These are phyloP conservation scores for Potorous gilbertii DNA, from an alignment of 2,797 vertebrate species.

Conservation along the genomic window DNA sequence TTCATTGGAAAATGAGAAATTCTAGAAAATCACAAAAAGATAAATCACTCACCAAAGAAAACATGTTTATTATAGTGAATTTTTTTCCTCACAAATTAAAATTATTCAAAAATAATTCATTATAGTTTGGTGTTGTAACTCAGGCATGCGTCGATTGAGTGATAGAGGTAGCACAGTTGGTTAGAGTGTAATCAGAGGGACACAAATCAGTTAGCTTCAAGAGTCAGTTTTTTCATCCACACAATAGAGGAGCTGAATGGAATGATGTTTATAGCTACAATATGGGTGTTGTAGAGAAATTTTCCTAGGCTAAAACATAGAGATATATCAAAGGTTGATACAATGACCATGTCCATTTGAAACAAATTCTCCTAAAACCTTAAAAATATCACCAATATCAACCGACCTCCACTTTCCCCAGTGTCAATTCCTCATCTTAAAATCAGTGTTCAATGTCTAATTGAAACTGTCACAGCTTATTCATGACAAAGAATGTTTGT, in stretches of 20 bases:
- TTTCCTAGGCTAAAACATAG: constrained; percentile 56
- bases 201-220: neutral
- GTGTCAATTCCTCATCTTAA: constrained; percentile 30
- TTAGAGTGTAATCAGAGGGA: neutral
- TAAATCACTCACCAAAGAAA: too few species aligned
- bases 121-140: neutral
- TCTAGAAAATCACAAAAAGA: too few species aligned
- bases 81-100: neutral
- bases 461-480: constrained; percentile 43
- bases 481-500: constrained; percentile 42
- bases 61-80: neutral
- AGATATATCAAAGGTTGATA: constrained; percentile 60
- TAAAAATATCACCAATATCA: neutral
- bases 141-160: neutral
- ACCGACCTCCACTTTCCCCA: neutral
- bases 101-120: neutral
- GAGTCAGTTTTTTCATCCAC: constrained; percentile 4
- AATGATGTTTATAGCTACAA: constrained; percentile 64
- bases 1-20: too few species aligned
- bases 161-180: neutral
- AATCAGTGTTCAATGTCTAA: constrained; percentile 50
- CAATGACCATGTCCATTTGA: constrained; percentile 60
- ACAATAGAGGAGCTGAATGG: constrained; percentile 31
- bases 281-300: constrained; percentile 59
- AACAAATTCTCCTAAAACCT: constrained; percentile 59